Percentiles rank a stretch among this genome's conserved stretches.
These are phyloP conservation scores for Octonoba sinensis DNA, from an alignment of 2,888 invertebrate species.

Conservation along the genomic window DNA sequence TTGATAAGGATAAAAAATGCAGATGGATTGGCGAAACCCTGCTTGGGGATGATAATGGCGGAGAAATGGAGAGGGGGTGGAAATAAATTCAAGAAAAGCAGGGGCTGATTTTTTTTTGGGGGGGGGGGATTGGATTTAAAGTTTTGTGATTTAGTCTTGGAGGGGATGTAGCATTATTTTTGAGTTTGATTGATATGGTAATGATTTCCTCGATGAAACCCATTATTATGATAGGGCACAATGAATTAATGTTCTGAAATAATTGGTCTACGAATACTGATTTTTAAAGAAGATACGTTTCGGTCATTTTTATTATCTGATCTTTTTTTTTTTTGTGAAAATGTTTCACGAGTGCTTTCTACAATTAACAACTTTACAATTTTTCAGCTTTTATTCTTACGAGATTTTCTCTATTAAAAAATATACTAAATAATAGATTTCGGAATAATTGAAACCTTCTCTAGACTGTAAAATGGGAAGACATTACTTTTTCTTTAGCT, in stretches of 20 bases:
- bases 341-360: background rate
- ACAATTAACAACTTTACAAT: too few species aligned
- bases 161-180: background rate
- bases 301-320: background rate
- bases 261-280: background rate
- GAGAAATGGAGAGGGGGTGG: background rate
- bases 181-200: conserved; percentile 14
- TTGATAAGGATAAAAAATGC: conserved; percentile 61
- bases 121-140: conserved; percentile 1
- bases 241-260: background rate
- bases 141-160: conserved; percentile 1
- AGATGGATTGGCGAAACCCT: conserved; percentile 51
- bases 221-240: too few species aligned
- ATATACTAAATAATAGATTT: too few species aligned
- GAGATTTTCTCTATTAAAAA: too few species aligned
- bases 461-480: too few species aligned
- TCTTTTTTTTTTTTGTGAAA: background rate
- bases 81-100: background rate
- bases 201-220: background rate
- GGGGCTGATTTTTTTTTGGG: conserved; percentile 1
- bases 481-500: too few species aligned
- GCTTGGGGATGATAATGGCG: conserved; percentile 52
- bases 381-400: too few species aligned
- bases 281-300: background rate
- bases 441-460: too few species aligned